Percentiles rank a stretch among this genome's conserved stretches.
phyloP scores from a whole-genome alignment of 1,140 invertebrate genomes.

The Araneus ventricosus region DNA sequence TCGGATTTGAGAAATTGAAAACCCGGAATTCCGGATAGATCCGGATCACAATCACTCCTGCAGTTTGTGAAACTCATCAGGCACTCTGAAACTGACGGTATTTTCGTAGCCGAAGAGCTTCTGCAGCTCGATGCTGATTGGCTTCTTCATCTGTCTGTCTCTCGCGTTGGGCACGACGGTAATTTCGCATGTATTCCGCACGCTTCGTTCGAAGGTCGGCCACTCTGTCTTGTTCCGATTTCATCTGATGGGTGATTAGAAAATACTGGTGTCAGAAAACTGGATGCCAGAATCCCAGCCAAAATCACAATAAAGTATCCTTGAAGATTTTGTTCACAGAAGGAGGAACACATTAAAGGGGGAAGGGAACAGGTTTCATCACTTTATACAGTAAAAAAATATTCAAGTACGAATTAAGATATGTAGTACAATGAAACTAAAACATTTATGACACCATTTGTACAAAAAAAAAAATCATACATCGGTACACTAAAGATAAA shows the following conservation, averaged over 20 bases:
- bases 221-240: background rate
- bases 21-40: background rate
- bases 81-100: background rate
- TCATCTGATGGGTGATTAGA: conserved; percentile 21
- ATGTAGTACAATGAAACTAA: too few species aligned
- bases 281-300: background rate
- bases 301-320: too few species aligned
- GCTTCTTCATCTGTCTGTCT: background rate
- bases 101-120: background rate
- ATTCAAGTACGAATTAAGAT: too few species aligned
- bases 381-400: too few species aligned
- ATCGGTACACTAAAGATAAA: too few species aligned
- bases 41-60: background rate
- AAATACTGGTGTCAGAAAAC: background rate
- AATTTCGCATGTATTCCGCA: conserved; percentile 2
- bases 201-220: background rate
- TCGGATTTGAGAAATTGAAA: too few species aligned
- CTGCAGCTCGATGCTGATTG: background rate
- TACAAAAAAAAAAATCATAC: too few species aligned
- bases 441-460: too few species aligned
- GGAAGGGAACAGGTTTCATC: too few species aligned
- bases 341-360: too few species aligned
- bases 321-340: too few species aligned
- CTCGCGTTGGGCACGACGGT: background rate
- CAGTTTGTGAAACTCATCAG: background rate